These are phyloP conservation scores for Zonitis immaculata DNA, from an alignment of 2,888 invertebrate species.

Conservation along the genomic window DNA sequence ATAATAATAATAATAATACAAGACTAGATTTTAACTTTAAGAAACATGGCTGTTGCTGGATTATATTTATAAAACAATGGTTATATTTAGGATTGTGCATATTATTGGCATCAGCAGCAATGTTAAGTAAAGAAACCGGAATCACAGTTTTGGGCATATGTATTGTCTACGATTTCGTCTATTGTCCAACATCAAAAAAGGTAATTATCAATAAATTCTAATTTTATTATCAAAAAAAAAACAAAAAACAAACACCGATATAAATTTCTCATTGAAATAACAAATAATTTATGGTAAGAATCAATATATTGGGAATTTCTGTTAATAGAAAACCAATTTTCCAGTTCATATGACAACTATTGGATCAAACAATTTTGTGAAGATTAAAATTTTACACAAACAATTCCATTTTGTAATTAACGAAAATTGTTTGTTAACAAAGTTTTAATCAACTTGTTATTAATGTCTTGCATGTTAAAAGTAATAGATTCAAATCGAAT, in stretches of 20 bases:
- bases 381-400: background rate
- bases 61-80: slow-evolving; percentile 49
- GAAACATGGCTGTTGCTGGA: slow-evolving; percentile 36
- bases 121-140: slow-evolving; percentile 94
- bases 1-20: slow-evolving; percentile 6
- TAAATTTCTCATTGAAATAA: too few species aligned
- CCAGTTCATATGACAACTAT: background rate
- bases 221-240: background rate
- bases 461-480: background rate
- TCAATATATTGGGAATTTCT: background rate
- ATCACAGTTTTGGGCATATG: slow-evolving; percentile 88
- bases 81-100: slow-evolving; percentile 59
- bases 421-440: background rate
- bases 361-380: background rate
- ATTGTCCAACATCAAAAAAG: slow-evolving; percentile 44
- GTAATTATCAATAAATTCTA: slow-evolving; percentile 28
- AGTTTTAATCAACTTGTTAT: background rate
- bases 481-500: background rate
- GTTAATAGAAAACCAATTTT: background rate
- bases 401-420: background rate
- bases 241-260: background rate
- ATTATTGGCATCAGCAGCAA: slow-evolving; percentile 63
- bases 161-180: slow-evolving; percentile 78
- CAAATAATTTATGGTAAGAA: too few species aligned
- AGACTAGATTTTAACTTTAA: slow-evolving; percentile 1